Conservation (phyloP, 2,888 invertebrate genomes). For the Chymomyza procnemis region DNA sequence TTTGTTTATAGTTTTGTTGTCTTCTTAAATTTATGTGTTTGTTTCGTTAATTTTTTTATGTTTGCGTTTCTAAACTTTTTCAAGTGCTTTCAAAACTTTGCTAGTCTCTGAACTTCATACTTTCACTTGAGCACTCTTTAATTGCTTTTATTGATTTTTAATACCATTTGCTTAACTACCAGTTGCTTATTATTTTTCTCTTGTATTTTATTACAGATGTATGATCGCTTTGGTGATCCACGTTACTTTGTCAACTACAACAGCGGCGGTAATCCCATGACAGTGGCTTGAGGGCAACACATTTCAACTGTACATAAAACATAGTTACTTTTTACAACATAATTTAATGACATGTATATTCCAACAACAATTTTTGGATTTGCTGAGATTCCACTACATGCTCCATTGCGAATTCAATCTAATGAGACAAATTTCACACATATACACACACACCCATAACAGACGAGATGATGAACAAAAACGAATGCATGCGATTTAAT, state of each 20-base stretch:
- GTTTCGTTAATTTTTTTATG: conserved; percentile 13
- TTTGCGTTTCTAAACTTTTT: conserved; percentile 17
- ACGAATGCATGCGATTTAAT: background rate
- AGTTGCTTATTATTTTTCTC: conserved; percentile 20
- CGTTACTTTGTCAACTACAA: conserved; percentile 74
- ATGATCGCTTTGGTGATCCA: conserved; percentile 77
- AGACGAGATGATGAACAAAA: conserved; percentile 25
- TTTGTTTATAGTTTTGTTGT: conserved; percentile 14
- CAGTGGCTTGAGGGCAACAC: conserved; percentile 67
- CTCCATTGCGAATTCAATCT: background rate
- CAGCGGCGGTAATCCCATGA: conserved; percentile 73
- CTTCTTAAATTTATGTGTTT: conserved; percentile 11
- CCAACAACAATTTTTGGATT: conserved; percentile 12
- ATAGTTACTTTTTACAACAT: background rate
- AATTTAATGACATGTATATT: conserved; percentile 10
- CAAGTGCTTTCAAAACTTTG: too few relatives aligned
- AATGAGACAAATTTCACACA: background rate
- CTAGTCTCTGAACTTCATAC: too few relatives aligned
- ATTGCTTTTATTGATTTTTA: background rate
- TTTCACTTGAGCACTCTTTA: too few relatives aligned
- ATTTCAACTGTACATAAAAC: conserved; percentile 42
- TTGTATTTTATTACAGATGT: conserved; percentile 67
- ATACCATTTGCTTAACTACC: background rate
- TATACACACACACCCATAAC: background rate
- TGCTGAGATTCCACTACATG: background rate